phyloP scores from a whole-genome alignment of 2,888 invertebrate species.

The Hirtodrosophila confusa region DNA sequence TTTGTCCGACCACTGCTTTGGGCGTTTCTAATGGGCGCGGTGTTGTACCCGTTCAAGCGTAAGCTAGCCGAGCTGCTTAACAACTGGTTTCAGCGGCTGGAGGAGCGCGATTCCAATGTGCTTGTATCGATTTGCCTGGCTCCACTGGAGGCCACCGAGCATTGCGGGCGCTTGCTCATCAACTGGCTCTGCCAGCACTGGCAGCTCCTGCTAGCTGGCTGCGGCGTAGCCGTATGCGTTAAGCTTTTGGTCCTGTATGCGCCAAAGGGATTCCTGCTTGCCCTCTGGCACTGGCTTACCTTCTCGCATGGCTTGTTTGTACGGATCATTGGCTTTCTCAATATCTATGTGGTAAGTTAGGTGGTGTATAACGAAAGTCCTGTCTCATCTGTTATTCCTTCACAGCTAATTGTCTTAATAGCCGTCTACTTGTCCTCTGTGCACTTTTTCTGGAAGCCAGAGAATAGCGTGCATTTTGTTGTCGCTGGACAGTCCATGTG shows the following conservation, averaged over 20 bases:
- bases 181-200: conserved; percentile 88
- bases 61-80: conserved; percentile 90
- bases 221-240: conserved; percentile 75
- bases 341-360: conserved; percentile 80
- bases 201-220: conserved; percentile 86
- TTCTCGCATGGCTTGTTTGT: conserved; percentile 82
- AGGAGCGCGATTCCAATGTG: conserved; percentile 88
- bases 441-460: conserved; percentile 90
- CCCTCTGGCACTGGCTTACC: conserved; percentile 84
- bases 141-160: conserved; percentile 91
- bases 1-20: conserved; percentile 97
- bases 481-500: conserved; percentile 90
- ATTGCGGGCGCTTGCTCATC: conserved; percentile 90
- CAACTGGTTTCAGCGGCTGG: conserved; percentile 90
- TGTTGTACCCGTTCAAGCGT: conserved; percentile 97
- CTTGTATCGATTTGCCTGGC: conserved; percentile 86
- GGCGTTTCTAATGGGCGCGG: conserved; percentile 98
- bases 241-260: conserved; percentile 85
- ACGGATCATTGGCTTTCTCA: conserved; percentile 79
- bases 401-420: conserved; percentile 88
- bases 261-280: conserved; percentile 86
- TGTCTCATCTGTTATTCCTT: conserved; percentile 24
- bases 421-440: conserved; percentile 89
- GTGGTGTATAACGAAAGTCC: background rate
- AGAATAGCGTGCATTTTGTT: conserved; percentile 88